These are phyloP conservation scores for Piaya cayana DNA, from an alignment of 2,113 vertebrate species.

Conservation along the genomic window DNA sequence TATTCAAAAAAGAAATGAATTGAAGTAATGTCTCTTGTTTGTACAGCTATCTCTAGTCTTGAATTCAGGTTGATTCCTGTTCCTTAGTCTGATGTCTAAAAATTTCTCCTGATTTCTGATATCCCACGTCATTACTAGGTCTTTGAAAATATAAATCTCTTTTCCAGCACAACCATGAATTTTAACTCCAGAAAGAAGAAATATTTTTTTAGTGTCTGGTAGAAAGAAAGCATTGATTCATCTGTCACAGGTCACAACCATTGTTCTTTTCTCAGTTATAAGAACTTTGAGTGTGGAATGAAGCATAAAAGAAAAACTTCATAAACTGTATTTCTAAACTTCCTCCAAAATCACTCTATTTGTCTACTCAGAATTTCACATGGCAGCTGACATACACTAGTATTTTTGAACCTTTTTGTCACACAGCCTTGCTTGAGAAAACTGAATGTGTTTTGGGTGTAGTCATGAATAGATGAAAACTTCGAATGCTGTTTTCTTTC, in stretches of 20 bases:
- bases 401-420: not conserved
- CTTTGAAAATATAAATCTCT: not conserved
- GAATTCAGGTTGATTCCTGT: not conserved
- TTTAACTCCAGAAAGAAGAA: conserved; percentile 29
- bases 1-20: conserved; percentile 53
- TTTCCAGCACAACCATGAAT: not conserved
- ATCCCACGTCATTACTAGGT: not conserved
- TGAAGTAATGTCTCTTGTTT: conserved; percentile 44
- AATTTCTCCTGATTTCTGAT: not conserved
- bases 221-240: conserved; percentile 11
- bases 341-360: not conserved
- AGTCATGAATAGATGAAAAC: not conserved
- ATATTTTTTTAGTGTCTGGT: not conserved
- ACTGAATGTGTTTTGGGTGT: not conserved
- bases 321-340: not conserved
- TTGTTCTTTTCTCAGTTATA: not conserved
- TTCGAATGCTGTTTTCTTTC: not conserved
- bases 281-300: not conserved
- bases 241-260: conserved; percentile 28
- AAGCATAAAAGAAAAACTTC: not conserved
- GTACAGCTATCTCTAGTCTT: not conserved
- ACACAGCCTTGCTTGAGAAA: not conserved
- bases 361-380: not conserved
- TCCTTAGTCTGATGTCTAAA: not conserved
- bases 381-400: not conserved